Conservation (phyloP, 2,113 vertebrate species). For the Gulo gulo region DNA sequence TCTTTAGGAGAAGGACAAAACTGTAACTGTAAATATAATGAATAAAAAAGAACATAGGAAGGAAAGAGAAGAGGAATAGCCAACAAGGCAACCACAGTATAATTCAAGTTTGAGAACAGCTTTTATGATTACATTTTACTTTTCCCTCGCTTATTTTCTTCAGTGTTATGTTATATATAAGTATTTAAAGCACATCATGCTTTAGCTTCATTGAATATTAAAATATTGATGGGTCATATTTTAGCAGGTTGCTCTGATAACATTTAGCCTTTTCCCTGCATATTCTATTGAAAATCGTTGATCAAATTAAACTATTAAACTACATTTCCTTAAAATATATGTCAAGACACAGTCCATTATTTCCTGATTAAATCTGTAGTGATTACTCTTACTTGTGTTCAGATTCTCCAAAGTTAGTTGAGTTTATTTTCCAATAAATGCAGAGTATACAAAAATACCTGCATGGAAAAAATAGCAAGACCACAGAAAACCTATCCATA, state of each 20-base stretch:
- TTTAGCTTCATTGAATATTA: background rate
- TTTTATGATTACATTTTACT: background rate
- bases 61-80: background rate
- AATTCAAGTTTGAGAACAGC: background rate
- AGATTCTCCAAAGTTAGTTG: background rate
- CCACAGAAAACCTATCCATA: background rate
- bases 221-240: background rate
- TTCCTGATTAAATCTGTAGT: background rate
- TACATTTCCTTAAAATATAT: slow-evolving; percentile 16
- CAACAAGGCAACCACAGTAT: background rate
- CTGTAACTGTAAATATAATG: background rate
- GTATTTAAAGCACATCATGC: background rate
- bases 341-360: background rate
- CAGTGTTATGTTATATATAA: background rate
- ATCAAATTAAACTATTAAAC: slow-evolving; percentile 11
- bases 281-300: background rate
- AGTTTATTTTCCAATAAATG: background rate
- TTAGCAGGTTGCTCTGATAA: background rate
- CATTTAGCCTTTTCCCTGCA: background rate
- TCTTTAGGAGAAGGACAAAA: background rate
- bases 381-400: background rate
- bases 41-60: background rate
- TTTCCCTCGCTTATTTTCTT: slow-evolving; percentile 1
- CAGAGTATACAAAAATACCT: background rate
- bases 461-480: background rate